Evolutionary conservation across 2,113 vertebrate genomes (phyloP), one percentile per base, ranked within the genome.

Genomic region (Pygoscelis adeliae): DNA sequence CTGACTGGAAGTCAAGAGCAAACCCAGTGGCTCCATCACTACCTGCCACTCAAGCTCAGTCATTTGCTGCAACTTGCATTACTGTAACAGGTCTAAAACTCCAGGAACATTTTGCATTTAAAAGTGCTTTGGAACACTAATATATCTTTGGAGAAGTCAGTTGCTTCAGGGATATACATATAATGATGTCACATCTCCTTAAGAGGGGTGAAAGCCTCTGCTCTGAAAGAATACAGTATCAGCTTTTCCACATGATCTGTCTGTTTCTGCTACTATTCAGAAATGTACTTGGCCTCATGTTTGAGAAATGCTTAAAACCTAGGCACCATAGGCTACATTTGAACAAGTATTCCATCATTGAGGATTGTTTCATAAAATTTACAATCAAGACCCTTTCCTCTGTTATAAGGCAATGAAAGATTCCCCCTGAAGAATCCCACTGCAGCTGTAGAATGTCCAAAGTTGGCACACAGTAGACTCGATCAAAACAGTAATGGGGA

Each of bases 181-280:
- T 5, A 38, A 50, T 32, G 29, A 69, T 17, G 38, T 56, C 66
- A 55, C 52, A 80, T 53, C 34, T 77, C 47, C 44, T 36, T 30
- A 62, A 53, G 30, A 80, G 77, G 77, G 52, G 47, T n/a, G 22
- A 91, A 89, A 94, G 26, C 34, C 70, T 92, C 70, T 58, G 25
- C 70, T 89, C 46, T 84, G 65, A 85, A n/a, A 56, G 22, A 96
- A 66, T 21, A 42, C 18, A 55, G 0, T 16, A 72, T 47, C 69
- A 92, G 52, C 30, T 93, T 94, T 85, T 38, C n/a, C 40, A 78
- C 34, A 23, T 13, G 30, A 81, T 40, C 36, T 26, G 72, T 90
- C 94, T 96, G 92, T 66, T 96, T 96, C 96, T 97, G 94, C 91
- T 96, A 94, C 96, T 97, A 96, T 93, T 97, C 87, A 91, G 46